These are phyloP conservation scores for Drosophila tripunctata DNA, from an alignment of 2,888 invertebrate genomes.

Conservation along the genomic window DNA sequence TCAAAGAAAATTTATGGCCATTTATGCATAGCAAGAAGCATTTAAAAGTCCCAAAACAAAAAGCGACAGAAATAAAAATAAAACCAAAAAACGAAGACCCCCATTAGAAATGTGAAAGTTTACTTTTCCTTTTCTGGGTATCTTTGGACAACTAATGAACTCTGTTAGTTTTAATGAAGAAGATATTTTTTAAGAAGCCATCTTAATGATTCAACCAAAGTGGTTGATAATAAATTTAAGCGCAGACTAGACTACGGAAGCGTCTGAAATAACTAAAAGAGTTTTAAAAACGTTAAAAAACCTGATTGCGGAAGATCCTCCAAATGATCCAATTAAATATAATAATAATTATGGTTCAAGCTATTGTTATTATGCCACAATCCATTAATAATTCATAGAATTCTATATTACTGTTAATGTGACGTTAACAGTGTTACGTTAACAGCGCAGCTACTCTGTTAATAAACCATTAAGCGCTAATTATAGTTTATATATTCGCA, in stretches of 20 bases:
- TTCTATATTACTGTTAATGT: background rate
- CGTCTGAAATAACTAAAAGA: background rate
- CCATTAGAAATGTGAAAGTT: constrained; percentile 75
- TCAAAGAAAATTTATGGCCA: constrained; percentile 59
- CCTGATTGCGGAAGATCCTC: background rate
- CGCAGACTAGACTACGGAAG: background rate
- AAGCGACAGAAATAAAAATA: too few relatives aligned
- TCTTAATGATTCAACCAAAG: constrained; percentile 26
- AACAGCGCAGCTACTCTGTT: background rate
- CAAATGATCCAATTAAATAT: background rate
- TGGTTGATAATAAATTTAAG: constrained; percentile 32
- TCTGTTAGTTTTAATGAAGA: constrained; percentile 47
- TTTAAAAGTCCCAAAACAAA: constrained; percentile 12
- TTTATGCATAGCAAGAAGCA: constrained; percentile 43
- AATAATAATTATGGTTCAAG: background rate
- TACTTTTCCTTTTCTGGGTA: constrained; percentile 64
- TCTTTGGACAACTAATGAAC: constrained; percentile 58
- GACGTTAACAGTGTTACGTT: background rate
- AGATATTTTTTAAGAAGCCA: constrained; percentile 27
- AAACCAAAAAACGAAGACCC: constrained; percentile 28
- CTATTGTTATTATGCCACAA: background rate
- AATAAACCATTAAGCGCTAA: background rate
- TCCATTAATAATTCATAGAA: background rate
- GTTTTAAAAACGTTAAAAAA: too few relatives aligned
- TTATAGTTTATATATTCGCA: too few relatives aligned